Percentiles rank a stretch among this genome's conserved stretches.
phyloP scores from a whole-genome alignment of 2,113 vertebrate genomes.

The Prochilodus magdalenae region DNA sequence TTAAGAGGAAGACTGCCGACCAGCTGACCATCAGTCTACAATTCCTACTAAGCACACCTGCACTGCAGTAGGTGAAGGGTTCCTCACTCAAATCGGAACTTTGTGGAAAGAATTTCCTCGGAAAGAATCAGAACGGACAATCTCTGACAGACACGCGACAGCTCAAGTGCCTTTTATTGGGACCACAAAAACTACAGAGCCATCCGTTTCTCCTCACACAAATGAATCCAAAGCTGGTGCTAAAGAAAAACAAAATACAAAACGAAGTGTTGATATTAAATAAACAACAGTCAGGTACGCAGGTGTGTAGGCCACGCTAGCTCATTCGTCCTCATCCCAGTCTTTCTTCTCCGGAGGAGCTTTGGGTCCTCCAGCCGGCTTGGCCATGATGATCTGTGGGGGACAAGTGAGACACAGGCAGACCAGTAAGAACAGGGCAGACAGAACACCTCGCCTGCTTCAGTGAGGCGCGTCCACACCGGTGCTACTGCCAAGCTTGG shows the following conservation, averaged over 20 bases:
- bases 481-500: not conserved
- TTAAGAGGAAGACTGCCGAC: too few species aligned
- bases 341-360: slow-evolving; percentile 92
- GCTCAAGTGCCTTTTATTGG: slow-evolving; percentile 78
- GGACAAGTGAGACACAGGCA: not conserved
- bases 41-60: too few species aligned
- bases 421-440: not conserved
- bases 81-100: too few species aligned
- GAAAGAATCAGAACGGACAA: not conserved
- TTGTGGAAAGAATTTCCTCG: not conserved
- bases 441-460: not conserved
- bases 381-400: slow-evolving; percentile 96
- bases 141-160: slow-evolving; percentile 46
- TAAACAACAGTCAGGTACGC: slow-evolving; percentile 48
- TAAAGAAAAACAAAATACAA: slow-evolving; percentile 66
- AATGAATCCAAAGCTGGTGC: slow-evolving; percentile 27
- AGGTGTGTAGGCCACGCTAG: not conserved
- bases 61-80: too few species aligned
- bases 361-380: slow-evolving; percentile 95
- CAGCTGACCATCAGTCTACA: too few species aligned
- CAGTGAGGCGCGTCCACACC: not conserved
- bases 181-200: slow-evolving; percentile 52
- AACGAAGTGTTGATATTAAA: slow-evolving; percentile 53
- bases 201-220: slow-evolving; percentile 15
- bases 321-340: slow-evolving; percentile 96